These are phyloP conservation scores for Etheostoma spectabile DNA, from an alignment of 2,113 vertebrate genomes.

Conservation along the genomic window DNA sequence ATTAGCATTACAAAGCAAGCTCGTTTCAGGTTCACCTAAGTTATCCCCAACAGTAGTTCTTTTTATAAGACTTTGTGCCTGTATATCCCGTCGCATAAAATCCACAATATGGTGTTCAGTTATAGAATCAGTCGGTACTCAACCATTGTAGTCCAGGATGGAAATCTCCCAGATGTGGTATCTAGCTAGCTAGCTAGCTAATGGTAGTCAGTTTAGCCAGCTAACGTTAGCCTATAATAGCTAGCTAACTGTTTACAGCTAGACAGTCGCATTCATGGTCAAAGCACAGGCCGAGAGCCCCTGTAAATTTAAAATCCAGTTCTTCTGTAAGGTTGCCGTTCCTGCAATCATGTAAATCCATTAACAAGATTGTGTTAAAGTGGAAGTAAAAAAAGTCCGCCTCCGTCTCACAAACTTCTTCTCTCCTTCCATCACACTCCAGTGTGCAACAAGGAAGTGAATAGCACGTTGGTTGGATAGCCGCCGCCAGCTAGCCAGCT, in stretches of 20 bases:
- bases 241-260: constrained; percentile 70
- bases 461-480: constrained; percentile 59
- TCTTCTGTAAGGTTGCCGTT: constrained; percentile 19
- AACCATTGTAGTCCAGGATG: constrained; percentile 49
- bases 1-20: constrained; percentile 65
- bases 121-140: constrained; percentile 29
- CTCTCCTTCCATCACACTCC: constrained; percentile 69
- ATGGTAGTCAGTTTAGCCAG: constrained; percentile 61
- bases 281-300: constrained; percentile 53
- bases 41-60: neutral
- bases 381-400: constrained; percentile 20
- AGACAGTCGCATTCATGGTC: constrained; percentile 63
- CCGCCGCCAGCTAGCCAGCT: constrained; percentile 52
- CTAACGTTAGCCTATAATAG: constrained; percentile 46
- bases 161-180: constrained; percentile 37
- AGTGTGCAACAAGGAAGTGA: constrained; percentile 80
- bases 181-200: constrained; percentile 34
- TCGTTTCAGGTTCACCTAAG: neutral
- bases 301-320: constrained; percentile 16
- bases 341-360: constrained; percentile 29
- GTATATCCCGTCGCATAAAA: neutral
- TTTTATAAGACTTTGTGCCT: constrained; percentile 34
- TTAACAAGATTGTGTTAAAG: constrained; percentile 34
- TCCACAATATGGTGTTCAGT: constrained; percentile 12
- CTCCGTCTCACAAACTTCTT: constrained; percentile 64